Evolutionary conservation across 2,888 invertebrate species (phyloP), one percentile per base, ranked within the genome.

Genomic region (Polymixis lichenea): DNA sequence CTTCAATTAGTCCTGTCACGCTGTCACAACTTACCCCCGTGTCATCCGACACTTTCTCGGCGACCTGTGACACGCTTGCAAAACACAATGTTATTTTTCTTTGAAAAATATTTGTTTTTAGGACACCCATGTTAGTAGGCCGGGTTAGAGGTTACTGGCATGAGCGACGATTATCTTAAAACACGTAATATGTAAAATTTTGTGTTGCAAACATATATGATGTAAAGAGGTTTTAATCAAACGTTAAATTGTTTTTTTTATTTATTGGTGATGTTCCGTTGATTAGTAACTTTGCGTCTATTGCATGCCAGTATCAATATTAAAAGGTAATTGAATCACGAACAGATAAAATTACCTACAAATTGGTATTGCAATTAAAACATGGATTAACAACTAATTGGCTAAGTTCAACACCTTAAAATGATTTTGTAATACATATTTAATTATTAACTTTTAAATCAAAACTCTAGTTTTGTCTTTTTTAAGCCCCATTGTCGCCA

Each of bases 41-140:
- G 46, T 55, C 72, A 82, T 66, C 64, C 28, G 2, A 51, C 72
- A 85, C 89, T 93, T 97, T 97, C 96, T 96, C 97, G 95, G 94
- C 96, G 96, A 94, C 94, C 95, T 91, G 86, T 92, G 93, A 84
- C 94, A 93, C 77, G 90, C 89, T 96, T 96, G 90, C 93, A 92
- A 92, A 94, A 96, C 85, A 75, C 60, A 61, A 78, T 72, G 72
- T 84, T 82, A 81, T 92, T 93, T 95, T 93, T 89, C 90, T 83
- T 91, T 89, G 89, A 95, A 95, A 94, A 94, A 92, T 92, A 91
- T 91, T 91, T 91, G 90, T 75, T 88, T 87, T 92, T 90, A 84
- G 87, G 89, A 85, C 86, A 82, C 90, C 89, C 78, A 87, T 86
- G 89, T 89, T 89, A 91, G 88, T 90, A 86, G 93, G 94, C 89